Conservation (phyloP, 2,888 invertebrate genomes). For the Cyclophora punctaria region DNA sequence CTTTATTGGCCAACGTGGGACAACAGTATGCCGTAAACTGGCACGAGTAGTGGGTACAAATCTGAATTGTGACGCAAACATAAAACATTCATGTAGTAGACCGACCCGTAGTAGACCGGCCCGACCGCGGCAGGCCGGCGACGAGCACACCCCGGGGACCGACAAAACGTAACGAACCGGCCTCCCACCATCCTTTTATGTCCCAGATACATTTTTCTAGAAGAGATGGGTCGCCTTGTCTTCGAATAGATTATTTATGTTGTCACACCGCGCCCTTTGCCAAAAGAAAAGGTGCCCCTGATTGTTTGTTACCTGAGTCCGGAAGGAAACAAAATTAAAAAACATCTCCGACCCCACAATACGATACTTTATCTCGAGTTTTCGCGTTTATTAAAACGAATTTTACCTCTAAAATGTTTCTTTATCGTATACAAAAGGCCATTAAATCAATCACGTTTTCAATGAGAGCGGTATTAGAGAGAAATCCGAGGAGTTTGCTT, state of each 20-base stretch:
- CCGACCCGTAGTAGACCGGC: conserved; percentile 31
- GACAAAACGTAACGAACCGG: conserved; percentile 72
- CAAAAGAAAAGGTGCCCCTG: conserved; percentile 33
- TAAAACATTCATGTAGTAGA: conserved; percentile 63
- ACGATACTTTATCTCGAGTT: conserved; percentile 12
- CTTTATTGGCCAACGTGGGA: conserved; percentile 45
- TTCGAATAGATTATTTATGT: conserved; percentile 64
- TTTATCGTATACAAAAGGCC: conserved; percentile 35
- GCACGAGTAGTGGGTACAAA: conserved; percentile 57
- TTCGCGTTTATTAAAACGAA: conserved; percentile 20
- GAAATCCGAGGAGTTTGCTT: conserved; percentile 52
- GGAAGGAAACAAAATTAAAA: conserved; percentile 26
- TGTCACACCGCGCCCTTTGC: conserved; percentile 42
- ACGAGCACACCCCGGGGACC: conserved; percentile 54
- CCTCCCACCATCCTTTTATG: conserved; percentile 57
- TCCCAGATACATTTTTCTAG: conserved; percentile 65
- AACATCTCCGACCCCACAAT: conserved; percentile 13
- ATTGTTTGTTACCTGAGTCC: conserved; percentile 43
- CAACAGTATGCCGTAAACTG: conserved; percentile 42
- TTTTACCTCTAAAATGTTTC: conserved; percentile 25
- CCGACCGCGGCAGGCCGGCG: conserved; percentile 24
- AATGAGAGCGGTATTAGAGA: conserved; percentile 52
- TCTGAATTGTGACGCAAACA: conserved; percentile 62
- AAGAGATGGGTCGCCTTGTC: conserved; percentile 44
- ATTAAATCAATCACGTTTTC: conserved; percentile 65